These are phyloP conservation scores for Callithrix jacchus DNA, from an alignment of 2,113 vertebrate genomes.

Conservation along the genomic window DNA sequence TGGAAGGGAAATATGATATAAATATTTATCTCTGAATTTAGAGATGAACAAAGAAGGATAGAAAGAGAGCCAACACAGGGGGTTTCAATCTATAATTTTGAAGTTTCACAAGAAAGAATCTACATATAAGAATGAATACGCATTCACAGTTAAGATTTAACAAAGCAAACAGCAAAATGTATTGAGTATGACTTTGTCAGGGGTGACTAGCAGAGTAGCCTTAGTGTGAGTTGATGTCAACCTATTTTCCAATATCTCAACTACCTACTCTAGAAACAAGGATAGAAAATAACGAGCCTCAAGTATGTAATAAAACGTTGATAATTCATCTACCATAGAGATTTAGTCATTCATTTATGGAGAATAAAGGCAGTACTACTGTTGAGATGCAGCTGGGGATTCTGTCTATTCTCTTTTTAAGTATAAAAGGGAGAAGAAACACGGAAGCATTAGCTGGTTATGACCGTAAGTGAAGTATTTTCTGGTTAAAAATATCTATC, in stretches of 20 bases:
- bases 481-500: background rate
- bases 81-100: background rate
- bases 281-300: background rate
- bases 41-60: background rate
- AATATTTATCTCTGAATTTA: background rate
- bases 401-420: background rate
- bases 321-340: background rate
- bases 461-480: background rate
- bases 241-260: background rate
- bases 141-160: background rate
- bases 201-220: background rate
- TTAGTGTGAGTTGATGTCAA: background rate
- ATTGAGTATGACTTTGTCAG: background rate
- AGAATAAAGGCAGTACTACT: background rate
- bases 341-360: background rate
- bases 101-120: background rate
- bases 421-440: background rate
- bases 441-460: background rate
- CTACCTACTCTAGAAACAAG: background rate
- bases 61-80: background rate
- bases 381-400: accelerated
- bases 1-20: background rate
- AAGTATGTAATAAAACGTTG: background rate
- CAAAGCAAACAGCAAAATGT: background rate
- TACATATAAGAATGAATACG: background rate